These are phyloP conservation scores for Calameuta filiformis DNA, from an alignment of 2,888 invertebrate genomes.

Conservation along the genomic window DNA sequence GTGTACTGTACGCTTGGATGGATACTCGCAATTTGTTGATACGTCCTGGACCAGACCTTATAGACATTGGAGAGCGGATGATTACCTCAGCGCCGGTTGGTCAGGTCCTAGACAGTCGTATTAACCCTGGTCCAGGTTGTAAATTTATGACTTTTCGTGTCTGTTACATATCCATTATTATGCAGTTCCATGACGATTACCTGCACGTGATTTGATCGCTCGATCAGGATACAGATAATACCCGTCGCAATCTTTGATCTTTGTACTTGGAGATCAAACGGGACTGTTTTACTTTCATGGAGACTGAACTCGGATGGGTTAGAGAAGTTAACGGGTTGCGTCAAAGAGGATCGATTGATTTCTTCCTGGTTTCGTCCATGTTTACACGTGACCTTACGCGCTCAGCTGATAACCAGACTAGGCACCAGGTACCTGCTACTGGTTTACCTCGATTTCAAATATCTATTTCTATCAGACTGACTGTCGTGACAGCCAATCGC, in stretches of 20 bases:
- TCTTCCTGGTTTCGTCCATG: neutral
- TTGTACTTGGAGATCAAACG: neutral
- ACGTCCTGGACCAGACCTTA: neutral
- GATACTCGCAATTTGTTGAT: neutral
- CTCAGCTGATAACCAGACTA: neutral
- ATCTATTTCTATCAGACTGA: neutral
- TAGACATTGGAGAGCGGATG: neutral
- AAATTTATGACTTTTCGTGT: neutral
- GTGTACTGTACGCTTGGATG: neutral
- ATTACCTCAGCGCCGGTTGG: neutral
- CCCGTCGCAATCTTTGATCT: neutral
- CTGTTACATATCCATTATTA: neutral
- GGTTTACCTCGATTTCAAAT: neutral
- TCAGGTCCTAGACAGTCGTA: neutral
- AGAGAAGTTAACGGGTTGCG: neutral
- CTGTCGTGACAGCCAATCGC: neutral
- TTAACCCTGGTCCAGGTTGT: neutral
- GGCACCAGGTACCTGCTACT: neutral
- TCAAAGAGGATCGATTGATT: neutral
- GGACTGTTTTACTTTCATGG: neutral
- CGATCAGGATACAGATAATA: neutral
- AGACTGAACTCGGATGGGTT: neutral
- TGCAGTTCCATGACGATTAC: neutral
- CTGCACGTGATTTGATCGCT: neutral
- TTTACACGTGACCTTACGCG: neutral